Base-by-base conservation (phyloP, 2,888 invertebrate species). In the Nemoura dubitans region DNA sequence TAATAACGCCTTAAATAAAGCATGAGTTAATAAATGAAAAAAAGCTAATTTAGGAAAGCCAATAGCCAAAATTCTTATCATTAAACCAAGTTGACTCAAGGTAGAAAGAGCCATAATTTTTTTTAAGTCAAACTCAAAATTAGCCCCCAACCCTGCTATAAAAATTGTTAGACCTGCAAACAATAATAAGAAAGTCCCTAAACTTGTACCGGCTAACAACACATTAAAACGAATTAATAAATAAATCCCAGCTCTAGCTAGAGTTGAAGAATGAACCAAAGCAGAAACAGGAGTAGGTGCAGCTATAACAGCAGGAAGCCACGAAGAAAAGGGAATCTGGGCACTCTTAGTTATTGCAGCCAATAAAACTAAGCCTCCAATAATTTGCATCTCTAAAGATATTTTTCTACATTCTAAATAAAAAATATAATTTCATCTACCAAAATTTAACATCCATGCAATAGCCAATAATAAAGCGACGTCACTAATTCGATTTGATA, bases 41-140 rank as follows among this genome's bases (percentile, higher is more conserved):
- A 95, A 95, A 89, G 94, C 93, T 90, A 95, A 92, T 87, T 93
- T 91, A 88, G 90, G 90, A 87, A 93, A 91, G 0, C 93, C 93
- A 89, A 94, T 91, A 0, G 93, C 92, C 91, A 95, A 92, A 92
- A 93, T 92, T 91, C 93, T 93, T 91, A 96, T 94, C 93, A 96
- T 96, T 90, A 96, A 93, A 0, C 95, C 95, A 90, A 96, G 92
- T 90, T 96, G 96, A 0, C 95, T 96, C 91, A 96, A 93, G 89
- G 95, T 96, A 0, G 96, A 95, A 90, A 95, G 92, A 90, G 95
- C 96, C 95, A 96, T 95, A 94, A 95, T 95, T 92, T 95, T 96
- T 91, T 96, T 96, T 90, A 95, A 42, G 43, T 84, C 84, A 93
- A 92, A 93, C 88, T 94, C 94, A 93, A 93, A 94, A 93, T 93